Evolutionary conservation across 2,888 invertebrate species (phyloP).

Genomic region (Atherix ibis): DNA sequence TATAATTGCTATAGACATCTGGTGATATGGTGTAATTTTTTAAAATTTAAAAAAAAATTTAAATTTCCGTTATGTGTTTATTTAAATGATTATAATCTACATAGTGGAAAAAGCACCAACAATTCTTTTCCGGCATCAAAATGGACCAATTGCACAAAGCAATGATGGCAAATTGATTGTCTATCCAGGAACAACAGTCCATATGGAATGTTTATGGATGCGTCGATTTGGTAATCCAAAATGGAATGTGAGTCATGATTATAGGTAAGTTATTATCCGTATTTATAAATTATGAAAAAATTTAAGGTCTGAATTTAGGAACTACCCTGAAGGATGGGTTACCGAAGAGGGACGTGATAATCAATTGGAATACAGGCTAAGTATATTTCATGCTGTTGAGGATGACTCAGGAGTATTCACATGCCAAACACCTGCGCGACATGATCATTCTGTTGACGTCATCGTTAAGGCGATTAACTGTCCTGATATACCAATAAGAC

Average conservation of each 20-base stretch:
- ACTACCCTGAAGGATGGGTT: slow-evolving; percentile 68
- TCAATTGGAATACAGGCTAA: slow-evolving; percentile 62
- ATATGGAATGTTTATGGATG: slow-evolving; percentile 83
- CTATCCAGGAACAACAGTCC: slow-evolving; percentile 69
- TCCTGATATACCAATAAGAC: slow-evolving; percentile 52
- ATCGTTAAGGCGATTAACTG: slow-evolving; percentile 70
- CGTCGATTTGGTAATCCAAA: slow-evolving; percentile 70
- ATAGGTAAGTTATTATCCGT: slow-evolving; percentile 24
- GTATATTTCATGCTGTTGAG: slow-evolving; percentile 61
- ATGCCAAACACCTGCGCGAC: slow-evolving; percentile 72
- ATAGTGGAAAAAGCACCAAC: slow-evolving; percentile 75
- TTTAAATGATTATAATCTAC: slow-evolving; percentile 10
- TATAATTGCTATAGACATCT: too few species aligned
- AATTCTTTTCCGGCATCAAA: slow-evolving; percentile 62
- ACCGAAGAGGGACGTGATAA: slow-evolving; percentile 65
- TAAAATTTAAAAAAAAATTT: neutral
- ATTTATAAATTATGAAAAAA: slow-evolving; percentile 2
- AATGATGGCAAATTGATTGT: slow-evolving; percentile 73
- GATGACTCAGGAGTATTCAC: slow-evolving; percentile 74
- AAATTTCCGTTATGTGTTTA: neutral
- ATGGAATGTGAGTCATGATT: slow-evolving; percentile 59
- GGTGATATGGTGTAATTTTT: neutral
- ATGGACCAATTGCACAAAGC: slow-evolving; percentile 73
- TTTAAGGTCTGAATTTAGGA: slow-evolving; percentile 28
- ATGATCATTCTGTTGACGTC: slow-evolving; percentile 64